Percentiles rank a stretch among this genome's conserved stretches.
These are phyloP conservation scores for Clinocottus analis DNA, from an alignment of 2,113 vertebrate species.

Conservation along the genomic window DNA sequence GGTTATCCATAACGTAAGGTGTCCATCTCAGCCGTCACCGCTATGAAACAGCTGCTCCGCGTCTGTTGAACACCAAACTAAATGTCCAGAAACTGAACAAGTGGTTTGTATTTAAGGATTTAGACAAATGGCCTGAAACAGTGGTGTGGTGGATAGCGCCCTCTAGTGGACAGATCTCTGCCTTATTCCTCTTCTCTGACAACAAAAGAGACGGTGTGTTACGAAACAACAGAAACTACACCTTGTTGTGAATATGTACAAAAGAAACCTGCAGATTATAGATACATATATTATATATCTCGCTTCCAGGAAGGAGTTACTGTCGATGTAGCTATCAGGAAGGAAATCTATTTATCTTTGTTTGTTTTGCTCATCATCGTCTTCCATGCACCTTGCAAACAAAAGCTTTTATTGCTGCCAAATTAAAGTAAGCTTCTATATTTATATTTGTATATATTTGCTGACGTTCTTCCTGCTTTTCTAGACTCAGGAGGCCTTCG, in stretches of 20 bases:
- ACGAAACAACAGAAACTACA: too few species aligned
- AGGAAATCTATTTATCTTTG: conserved; percentile 4
- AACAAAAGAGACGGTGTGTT: too few species aligned
- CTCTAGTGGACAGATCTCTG: conserved; percentile 70
- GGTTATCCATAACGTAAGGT: background rate
- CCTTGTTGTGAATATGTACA: conserved; percentile 41
- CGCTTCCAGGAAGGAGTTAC: conserved; percentile 37
- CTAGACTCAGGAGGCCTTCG: background rate
- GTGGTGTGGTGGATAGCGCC: background rate
- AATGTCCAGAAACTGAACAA: background rate
- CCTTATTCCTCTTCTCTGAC: conserved; percentile 81
- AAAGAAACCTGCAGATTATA: conserved; percentile 12
- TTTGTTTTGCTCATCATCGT: conserved; percentile 40
- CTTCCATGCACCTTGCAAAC: conserved; percentile 61
- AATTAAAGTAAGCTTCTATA: conserved; percentile 1
- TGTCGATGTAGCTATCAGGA: conserved; percentile 23
- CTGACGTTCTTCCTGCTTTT: conserved; percentile 54
- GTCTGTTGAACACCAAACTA: background rate
- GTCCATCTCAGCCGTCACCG: too few species aligned
- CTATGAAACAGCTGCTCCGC: background rate
- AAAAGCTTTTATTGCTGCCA: conserved; percentile 47
- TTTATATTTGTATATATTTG: conserved; percentile 9
- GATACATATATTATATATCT: background rate
- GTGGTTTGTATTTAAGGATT: background rate
- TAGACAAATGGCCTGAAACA: background rate